Conservation (phyloP, 2,113 vertebrate genomes). For the Diphyllodes magnificus region DNA sequence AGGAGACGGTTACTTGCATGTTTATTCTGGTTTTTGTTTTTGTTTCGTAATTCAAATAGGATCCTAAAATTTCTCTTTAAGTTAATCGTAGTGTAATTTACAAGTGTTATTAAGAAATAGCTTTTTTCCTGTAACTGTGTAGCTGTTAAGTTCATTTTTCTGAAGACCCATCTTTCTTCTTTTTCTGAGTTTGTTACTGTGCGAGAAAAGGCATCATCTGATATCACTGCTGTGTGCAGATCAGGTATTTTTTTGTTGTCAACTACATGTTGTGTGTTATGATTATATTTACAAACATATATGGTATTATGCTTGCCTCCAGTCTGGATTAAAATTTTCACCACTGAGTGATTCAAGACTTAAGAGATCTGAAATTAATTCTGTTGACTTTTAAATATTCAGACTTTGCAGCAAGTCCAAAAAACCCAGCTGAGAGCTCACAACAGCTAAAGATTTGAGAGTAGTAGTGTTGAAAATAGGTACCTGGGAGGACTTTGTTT, state of each 20-base stretch:
- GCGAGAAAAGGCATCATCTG: not conserved
- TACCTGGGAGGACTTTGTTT: not conserved
- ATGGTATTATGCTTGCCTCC: not conserved
- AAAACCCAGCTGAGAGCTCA: not conserved
- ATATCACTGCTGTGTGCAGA: not conserved
- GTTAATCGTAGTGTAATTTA: not conserved
- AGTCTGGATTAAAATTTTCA: not conserved
- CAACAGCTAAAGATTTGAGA: not conserved
- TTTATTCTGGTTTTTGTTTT: not conserved
- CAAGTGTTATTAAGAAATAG: not conserved
- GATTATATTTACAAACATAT: not conserved
- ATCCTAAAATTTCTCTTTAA: not conserved
- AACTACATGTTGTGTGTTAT: not conserved
- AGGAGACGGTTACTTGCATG: not conserved
- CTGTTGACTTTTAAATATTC: not conserved
- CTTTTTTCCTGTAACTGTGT: not conserved
- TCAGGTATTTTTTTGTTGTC: not conserved
- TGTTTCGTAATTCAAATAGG: not conserved
- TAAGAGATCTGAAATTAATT: not conserved
- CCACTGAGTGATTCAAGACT: not conserved
- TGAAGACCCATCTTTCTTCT: not conserved
- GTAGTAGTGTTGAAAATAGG: not conserved
- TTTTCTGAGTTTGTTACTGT: not conserved
- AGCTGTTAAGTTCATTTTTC: not conserved
- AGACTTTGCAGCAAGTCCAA: not conserved